Conservation (phyloP, 2,113 vertebrate species). For the Mobula birostris region DNA sequence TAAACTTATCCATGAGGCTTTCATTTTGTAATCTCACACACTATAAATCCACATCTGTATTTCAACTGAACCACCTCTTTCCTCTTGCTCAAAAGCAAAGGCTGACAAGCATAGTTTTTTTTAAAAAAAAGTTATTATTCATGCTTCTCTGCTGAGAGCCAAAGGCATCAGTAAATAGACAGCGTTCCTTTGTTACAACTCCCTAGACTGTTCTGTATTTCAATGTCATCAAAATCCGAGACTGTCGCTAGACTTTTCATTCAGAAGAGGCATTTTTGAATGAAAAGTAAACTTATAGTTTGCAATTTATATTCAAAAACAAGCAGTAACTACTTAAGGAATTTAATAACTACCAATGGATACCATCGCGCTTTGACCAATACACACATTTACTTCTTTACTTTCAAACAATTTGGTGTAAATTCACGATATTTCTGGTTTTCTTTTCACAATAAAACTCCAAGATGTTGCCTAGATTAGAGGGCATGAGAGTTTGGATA, state of each 20-base stretch:
- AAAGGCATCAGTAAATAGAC: slow-evolving; percentile 10
- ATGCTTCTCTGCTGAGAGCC: not conserved
- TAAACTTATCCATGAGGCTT: not conserved
- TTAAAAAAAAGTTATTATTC: not conserved
- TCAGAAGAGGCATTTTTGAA: not conserved
- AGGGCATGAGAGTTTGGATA: no score
- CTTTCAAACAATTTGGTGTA: not conserved
- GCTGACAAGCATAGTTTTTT: not conserved
- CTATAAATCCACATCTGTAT: not conserved
- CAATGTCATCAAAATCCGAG: not conserved
- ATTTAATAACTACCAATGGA: not conserved
- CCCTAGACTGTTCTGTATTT: not conserved
- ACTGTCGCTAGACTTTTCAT: not conserved
- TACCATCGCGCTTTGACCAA: not conserved
- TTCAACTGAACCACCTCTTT: not conserved
- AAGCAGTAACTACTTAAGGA: not conserved
- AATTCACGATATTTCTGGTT: not conserved
- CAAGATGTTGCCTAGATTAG: no score
- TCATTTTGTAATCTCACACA: not conserved
- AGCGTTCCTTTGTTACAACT: slow-evolving; percentile 18
- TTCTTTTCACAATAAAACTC: not conserved
- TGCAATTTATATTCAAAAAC: not conserved
- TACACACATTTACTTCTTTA: not conserved
- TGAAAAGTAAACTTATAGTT: not conserved
- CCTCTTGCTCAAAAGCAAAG: slow-evolving; percentile 11